Base-by-base conservation (phyloP, 2,113 vertebrate genomes). In the Myxocyprinus asiaticus region DNA sequence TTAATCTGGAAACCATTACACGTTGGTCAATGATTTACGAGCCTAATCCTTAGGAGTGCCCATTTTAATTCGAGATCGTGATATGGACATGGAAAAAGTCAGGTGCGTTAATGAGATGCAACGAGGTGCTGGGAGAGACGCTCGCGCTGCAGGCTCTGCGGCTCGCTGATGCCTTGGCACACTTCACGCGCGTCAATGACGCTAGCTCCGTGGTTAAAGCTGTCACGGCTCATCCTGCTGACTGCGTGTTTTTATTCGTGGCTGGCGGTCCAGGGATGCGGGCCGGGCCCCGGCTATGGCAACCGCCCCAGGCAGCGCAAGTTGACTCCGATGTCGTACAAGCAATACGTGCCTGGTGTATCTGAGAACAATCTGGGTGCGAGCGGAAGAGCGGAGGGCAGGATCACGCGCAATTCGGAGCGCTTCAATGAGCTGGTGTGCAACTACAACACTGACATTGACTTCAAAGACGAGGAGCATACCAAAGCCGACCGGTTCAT, bases 391-490 rank as follows among this genome's bases (percentile, higher is more conserved):
- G 95, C 96, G 78, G 97, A 99, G 88, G 96, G 96, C 87, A 99
- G 98, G 92, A 96, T 98, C 87, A 91, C 95, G 63, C 94, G 96
- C 82, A 94, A 90, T 90, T 96, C 96, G 0, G 96, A 97, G 87
- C 95, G 95, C 88, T 99, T 99, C 93, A 97, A 96, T 86, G 95
- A 97, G 59, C 95, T 99, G 68, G 95, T 95, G 85, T 96, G 96
- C 90, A 99, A 99, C 93, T 99, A 98, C 94, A 99, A 99, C 86
- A 94, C 97, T 15, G 96, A 99, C 92, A 96, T 99, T 90, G 94
- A 97, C 88, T 99, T 99, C 93, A 99, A 99, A 90, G 96, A 99
- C 91, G 97, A 99, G 89, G 97, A 99, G 91, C 96, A 96, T 90
- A 98, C 96, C 33, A 95, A 95, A 53, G 96, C 97, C 3, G 97